Base-by-base conservation (phyloP, 2,888 invertebrate genomes). In the Tenthredo livida region DNA sequence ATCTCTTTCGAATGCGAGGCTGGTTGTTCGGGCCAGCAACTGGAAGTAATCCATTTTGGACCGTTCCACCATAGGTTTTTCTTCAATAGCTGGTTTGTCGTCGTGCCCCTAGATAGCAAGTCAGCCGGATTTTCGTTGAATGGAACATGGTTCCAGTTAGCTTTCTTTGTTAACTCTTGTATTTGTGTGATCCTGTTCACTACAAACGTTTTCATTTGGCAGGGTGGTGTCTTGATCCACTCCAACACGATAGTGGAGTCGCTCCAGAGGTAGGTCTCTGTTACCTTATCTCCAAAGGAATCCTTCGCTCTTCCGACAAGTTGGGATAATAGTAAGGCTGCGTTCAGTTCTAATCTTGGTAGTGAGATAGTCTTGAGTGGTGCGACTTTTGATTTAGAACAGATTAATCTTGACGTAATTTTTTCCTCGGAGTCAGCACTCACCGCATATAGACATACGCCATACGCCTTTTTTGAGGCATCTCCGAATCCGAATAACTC, bases 51-150 rank as follows among this genome's bases (percentile, higher is more conserved):
- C 88, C 87, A 88, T 3, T 10, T 1, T n/a, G 87, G 86, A 15
- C 87, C 87, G 70, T 87, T 50, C 86, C 87, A 88, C 86, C 86
- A 86, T 0, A 87, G 83, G 1, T 40, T 29, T 6, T 82, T 70
- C 7, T 83, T 9, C 21, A 40, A 37, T 15, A 85, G 73, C 12
- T 78, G 33, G 1, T 85, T 78, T 7, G 84, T 70, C 2, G 75
- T 50, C 10, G 1, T n/a, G 0, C 87, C 86, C 47, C 87, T 43
- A 6, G 88, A 87, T 12, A 87, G 9, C 17, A 86, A 29, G 37
- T 88, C 88, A 1, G 87, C 88, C 7, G 88, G 88, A 37, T 87
- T 88, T 12, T 87, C 86, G 40, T 70, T 77, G 0, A 87, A 86
- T 10, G 86, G 85, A 5, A 87, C 87, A 40, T 88, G 86, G 10